Conservation (phyloP, 2,888 invertebrate genomes). For the Pandemis corylana region DNA sequence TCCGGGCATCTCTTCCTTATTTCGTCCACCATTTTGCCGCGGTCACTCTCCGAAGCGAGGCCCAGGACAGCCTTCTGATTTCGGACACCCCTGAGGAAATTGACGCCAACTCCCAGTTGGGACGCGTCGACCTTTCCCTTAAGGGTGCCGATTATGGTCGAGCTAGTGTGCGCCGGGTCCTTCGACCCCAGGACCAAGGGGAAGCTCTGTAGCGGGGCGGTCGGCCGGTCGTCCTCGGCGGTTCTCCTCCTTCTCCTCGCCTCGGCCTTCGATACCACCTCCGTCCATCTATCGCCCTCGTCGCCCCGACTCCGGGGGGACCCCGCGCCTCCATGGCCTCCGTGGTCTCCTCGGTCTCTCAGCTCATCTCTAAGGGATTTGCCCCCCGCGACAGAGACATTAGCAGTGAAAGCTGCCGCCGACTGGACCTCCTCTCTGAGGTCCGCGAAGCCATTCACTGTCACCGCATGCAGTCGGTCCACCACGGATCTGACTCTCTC, state of each 20-base stretch:
- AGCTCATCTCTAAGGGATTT: neutral
- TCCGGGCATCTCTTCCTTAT: neutral
- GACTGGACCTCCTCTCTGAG: no score
- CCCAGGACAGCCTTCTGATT: constrained; percentile 2
- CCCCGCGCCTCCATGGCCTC: no score
- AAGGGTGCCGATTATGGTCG: neutral
- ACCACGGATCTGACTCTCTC: no score
- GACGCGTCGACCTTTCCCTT: neutral
- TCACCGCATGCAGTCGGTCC: no score
- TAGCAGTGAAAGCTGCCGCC: no score
- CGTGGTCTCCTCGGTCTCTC: neutral
- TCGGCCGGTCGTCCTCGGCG: neutral
- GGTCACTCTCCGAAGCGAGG: neutral
- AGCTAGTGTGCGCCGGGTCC: neutral
- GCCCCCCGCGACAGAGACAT: no score
- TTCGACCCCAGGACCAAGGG: neutral
- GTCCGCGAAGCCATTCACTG: no score
- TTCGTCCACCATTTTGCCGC: neutral
- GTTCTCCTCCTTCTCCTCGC: neutral
- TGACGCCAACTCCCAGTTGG: neutral
- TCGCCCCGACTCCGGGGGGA: no score
- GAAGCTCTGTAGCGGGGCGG: neutral
- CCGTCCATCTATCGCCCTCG: neutral
- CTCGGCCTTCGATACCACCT: neutral
- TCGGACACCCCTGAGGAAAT: neutral